A percentile compares a stretch with the other conserved stretches of the same genome.
Conservation (phyloP, 2,888 invertebrate genomes). For the Temnothorax unifasciatus region DNA sequence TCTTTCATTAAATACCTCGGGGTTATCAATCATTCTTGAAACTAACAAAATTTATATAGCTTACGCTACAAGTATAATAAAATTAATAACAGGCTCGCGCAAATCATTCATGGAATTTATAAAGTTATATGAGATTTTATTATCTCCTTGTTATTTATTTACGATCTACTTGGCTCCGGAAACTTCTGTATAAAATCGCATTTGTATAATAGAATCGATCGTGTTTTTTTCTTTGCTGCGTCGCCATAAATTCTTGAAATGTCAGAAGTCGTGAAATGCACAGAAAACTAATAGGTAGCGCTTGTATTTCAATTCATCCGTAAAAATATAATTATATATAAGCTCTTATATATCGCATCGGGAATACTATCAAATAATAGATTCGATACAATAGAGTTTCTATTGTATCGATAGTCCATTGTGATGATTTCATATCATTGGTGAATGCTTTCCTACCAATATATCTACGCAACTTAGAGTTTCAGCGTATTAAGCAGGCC, state of each 20-base stretch:
- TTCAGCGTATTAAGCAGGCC: constrained; percentile 5
- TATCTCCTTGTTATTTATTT: neutral
- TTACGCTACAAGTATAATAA: constrained; percentile 29
- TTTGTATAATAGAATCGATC: neutral
- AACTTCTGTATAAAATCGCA: neutral
- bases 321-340: constrained; percentile 45
- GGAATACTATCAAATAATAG: constrained; percentile 63
- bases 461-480: constrained; percentile 22
- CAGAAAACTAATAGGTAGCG: neutral
- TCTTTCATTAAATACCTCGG: constrained; percentile 42
- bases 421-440: constrained; percentile 62
- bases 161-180: neutral
- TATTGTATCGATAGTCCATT: constrained; percentile 59
- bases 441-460: constrained; percentile 31
- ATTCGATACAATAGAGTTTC: constrained; percentile 36
- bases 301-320: constrained; percentile 16
- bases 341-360: constrained; percentile 47
- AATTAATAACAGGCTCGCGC: constrained; percentile 26
- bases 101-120: constrained; percentile 15
- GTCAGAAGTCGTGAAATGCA: constrained; percentile 1
- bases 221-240: neutral
- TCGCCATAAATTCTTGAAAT: neutral
- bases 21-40: constrained; percentile 32
- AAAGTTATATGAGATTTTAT: constrained; percentile 29
- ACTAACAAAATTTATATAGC: constrained; percentile 20